These are phyloP conservation scores for Acleris sparsana DNA, from an alignment of 2,888 invertebrate genomes.

Conservation along the genomic window DNA sequence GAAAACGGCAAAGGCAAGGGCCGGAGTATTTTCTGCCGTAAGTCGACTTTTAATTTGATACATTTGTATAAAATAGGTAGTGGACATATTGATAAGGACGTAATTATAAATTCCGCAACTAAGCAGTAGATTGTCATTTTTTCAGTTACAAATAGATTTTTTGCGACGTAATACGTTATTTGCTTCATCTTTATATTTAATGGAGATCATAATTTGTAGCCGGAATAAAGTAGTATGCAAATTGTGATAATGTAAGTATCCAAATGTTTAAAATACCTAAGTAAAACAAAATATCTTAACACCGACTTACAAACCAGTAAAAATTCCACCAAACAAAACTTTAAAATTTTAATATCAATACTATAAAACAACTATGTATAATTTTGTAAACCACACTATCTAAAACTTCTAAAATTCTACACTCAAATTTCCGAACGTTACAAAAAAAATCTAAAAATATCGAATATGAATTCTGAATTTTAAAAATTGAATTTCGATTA, in stretches of 20 bases:
- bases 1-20: too few relatives aligned
- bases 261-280: slow-evolving; percentile 4
- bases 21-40: too few relatives aligned
- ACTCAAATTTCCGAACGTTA: slow-evolving; percentile 22
- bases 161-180: too few relatives aligned
- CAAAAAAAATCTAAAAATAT: slow-evolving; percentile 33
- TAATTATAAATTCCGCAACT: too few relatives aligned
- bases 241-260: slow-evolving; percentile 8
- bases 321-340: slow-evolving; percentile 23
- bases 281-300: neutral
- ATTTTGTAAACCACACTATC: slow-evolving; percentile 38
- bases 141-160: too few relatives aligned
- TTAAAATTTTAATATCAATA: slow-evolving; percentile 40
- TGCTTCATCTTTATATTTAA: too few relatives aligned
- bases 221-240: neutral
- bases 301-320: slow-evolving; percentile 15
- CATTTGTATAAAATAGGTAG: too few relatives aligned
- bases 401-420: slow-evolving; percentile 24
- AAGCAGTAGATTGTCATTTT: too few relatives aligned
- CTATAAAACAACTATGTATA: slow-evolving; percentile 42
- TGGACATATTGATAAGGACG: too few relatives aligned
- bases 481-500: neutral
- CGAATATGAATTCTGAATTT: neutral
- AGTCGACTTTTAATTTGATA: too few relatives aligned
- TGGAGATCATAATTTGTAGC: too few relatives aligned